Percentiles rank a stretch among this genome's conserved stretches.
Evolutionary conservation across 2,797 vertebrate species (phyloP).

Genomic region (Euphonia xanthogaster): DNA sequence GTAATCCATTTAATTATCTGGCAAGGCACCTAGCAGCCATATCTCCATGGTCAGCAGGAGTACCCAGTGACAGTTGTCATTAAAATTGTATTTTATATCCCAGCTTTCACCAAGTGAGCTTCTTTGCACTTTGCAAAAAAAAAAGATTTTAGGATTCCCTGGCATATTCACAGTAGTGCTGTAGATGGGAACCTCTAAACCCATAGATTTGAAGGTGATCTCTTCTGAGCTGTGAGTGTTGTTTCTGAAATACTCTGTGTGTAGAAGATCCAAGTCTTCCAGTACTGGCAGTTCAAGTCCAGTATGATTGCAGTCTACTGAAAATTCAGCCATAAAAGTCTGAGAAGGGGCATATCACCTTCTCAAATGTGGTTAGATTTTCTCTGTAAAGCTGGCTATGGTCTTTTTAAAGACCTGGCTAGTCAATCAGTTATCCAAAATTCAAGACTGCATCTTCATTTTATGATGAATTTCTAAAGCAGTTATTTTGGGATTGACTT

Average conservation of each 20-base stretch:
- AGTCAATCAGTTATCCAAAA: neutral
- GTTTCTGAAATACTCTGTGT: neutral
- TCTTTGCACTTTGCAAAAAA: neutral
- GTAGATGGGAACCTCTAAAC: neutral
- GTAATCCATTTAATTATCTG: conserved; percentile 24
- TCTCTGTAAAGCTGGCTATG: neutral
- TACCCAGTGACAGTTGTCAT: neutral
- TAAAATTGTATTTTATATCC: neutral
- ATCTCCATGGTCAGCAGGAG: neutral
- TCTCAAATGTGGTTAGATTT: neutral
- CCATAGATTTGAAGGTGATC: neutral
- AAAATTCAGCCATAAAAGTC: neutral
- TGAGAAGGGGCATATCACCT: neutral
- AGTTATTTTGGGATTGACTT: neutral
- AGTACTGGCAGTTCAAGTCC: neutral
- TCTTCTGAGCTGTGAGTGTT: neutral
- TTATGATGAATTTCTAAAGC: neutral
- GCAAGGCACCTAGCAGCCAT: neutral
- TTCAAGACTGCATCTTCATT: neutral
- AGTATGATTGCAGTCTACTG: neutral
- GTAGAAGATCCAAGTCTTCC: neutral
- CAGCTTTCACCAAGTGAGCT: neutral
- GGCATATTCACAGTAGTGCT: neutral
- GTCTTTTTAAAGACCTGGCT: neutral
- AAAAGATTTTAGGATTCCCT: neutral